Evolutionary conservation across 2,797 vertebrate genomes (phyloP).

Genomic region (Smutsia temminckii): DNA sequence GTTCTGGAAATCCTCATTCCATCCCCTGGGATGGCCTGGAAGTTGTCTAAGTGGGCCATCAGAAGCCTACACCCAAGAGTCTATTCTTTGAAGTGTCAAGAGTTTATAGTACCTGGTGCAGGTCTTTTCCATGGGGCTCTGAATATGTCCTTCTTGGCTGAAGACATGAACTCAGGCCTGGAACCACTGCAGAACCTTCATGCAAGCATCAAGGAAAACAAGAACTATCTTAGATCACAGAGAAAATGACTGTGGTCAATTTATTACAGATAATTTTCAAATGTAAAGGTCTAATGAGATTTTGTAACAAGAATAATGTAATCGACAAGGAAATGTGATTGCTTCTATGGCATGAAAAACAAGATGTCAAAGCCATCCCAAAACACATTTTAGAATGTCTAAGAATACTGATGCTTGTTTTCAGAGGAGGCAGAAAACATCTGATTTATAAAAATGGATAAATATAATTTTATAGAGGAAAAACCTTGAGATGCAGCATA

Average conservation of each 20-base stretch:
- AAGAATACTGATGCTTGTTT: constrained; percentile 23
- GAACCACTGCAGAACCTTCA: neutral
- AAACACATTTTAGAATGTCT: constrained; percentile 31
- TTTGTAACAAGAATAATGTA: constrained; percentile 22
- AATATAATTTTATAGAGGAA: constrained; percentile 29
- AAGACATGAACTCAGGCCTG: neutral
- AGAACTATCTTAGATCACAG: neutral
- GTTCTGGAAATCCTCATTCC: neutral
- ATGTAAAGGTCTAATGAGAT: constrained; percentile 1
- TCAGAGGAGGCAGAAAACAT: neutral
- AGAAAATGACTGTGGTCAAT: neutral
- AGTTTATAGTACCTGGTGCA: neutral
- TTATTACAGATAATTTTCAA: constrained; percentile 43
- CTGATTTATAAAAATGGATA: constrained; percentile 39
- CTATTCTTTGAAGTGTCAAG: neutral
- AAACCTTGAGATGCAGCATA: neutral
- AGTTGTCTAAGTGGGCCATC: neutral
- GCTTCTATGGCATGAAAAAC: constrained; percentile 10
- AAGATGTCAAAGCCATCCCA: constrained; percentile 32
- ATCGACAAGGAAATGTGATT: neutral
- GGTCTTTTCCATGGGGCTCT: neutral
- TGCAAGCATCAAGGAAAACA: neutral
- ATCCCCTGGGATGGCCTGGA: neutral
- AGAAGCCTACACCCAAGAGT: neutral
- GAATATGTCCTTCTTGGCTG: neutral